Evolutionary conservation across 2,797 vertebrate species (phyloP).

Genomic region (Cirrhinus molitorella): DNA sequence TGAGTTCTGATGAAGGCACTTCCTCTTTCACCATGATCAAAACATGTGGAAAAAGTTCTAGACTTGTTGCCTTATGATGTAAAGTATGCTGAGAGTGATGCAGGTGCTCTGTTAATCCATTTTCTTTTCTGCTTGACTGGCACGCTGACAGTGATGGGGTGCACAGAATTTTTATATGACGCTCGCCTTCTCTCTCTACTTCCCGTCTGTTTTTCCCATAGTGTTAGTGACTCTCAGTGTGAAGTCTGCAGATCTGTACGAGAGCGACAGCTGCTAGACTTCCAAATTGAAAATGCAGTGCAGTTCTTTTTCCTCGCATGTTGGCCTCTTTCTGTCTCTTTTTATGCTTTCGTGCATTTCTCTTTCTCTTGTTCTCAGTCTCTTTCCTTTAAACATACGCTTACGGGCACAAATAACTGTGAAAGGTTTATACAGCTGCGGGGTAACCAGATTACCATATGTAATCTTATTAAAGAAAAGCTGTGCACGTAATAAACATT

Average conservation of each 20-base stretch:
- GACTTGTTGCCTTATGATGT: not conserved
- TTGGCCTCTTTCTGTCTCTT: constrained; percentile 24
- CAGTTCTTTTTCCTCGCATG: not conserved
- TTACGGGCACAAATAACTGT: constrained; percentile 20
- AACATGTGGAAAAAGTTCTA: not conserved
- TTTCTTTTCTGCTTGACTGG: constrained; percentile 34
- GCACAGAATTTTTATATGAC: not conserved
- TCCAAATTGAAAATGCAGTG: constrained; percentile 37
- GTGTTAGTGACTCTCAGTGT: not conserved
- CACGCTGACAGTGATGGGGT: not conserved
- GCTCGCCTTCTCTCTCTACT: constrained; percentile 10
- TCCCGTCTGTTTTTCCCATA: constrained; percentile 14
- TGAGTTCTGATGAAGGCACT: constrained; percentile 10
- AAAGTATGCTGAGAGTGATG: not conserved
- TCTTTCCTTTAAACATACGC: not conserved
- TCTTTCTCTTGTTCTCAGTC: constrained; percentile 8
- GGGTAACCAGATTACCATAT: constrained; percentile 4
- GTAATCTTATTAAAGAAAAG: constrained; percentile 17
- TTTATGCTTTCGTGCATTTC: constrained; percentile 27
- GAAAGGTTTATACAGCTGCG: constrained; percentile 1
- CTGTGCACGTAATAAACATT: constrained; percentile 13
- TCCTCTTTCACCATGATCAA: not conserved
- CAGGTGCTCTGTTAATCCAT: constrained; percentile 25
- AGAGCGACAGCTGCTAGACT: constrained; percentile 16
- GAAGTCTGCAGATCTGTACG: constrained; percentile 16